Evolutionary conservation across 2,113 vertebrate genomes (phyloP).

Genomic region (Numenius arquata): DNA sequence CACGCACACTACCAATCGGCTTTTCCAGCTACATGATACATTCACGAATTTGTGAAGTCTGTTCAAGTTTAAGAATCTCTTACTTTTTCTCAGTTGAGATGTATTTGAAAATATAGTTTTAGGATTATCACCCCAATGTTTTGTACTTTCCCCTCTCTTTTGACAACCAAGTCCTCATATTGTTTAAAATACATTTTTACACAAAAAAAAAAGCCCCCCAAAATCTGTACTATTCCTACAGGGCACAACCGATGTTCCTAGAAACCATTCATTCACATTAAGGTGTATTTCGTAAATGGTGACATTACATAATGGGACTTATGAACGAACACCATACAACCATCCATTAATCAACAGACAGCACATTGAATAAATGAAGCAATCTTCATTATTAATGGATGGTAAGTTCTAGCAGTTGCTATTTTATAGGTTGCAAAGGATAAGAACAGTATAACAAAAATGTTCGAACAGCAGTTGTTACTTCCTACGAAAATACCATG

Average conservation of each 20-base stretch:
- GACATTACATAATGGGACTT: background rate
- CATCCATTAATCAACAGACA: background rate
- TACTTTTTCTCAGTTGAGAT: background rate
- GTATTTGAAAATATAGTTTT: background rate
- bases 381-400: background rate
- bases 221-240: background rate
- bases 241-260: background rate
- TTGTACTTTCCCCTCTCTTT: background rate
- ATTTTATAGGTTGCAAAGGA: background rate
- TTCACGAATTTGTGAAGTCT: background rate
- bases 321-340: background rate
- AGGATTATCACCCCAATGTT: background rate
- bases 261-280: fast-evolving
- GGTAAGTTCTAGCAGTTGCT: background rate
- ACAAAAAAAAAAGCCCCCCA: background rate
- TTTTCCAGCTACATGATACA: background rate
- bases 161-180: background rate
- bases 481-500: background rate
- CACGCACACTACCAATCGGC: background rate
- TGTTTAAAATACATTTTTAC: background rate
- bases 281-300: background rate
- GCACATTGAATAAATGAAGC: background rate
- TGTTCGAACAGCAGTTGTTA: background rate
- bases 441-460: background rate
- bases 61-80: background rate